Evolutionary conservation across 2,113 vertebrate genomes (phyloP), one percentile per base, ranked within the genome.

Genomic region (Xenopus borealis): DNA sequence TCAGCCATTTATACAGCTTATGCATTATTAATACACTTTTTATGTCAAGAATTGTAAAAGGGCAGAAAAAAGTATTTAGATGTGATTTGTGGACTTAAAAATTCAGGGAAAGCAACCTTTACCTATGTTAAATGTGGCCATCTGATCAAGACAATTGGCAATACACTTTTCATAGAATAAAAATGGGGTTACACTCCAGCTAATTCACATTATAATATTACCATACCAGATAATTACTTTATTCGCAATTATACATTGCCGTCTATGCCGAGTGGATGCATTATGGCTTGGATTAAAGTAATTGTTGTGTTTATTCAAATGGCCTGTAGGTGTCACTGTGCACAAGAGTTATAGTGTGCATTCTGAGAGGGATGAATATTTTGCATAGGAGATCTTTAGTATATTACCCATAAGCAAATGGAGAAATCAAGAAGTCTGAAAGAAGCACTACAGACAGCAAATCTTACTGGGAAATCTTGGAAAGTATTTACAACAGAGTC

Each of bases 21-120:
- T 90, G 78, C 89, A 92, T 90, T 90, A 91, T 87, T 88, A 86
- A 89, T 82, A 83, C 0, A 81, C 76, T 82, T 85, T 84, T 87
- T 85, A 82, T 80, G 69, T 82, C 70, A 81, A 66, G 47, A 64
- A 80, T 79, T 79, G 78, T 69, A 78, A 78, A 81, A 82, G 79
- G 71, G 67, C 62, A 47, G 23, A 10, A n/a, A 71, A 72, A 0
- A 12, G 78, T 14, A 27, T 45, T 79, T 79, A 85, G 81, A 78
- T 84, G 78, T 83, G 65, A 86, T 55, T n/a, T 66, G 50, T 50
- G 30, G 82, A 16, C 64, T 81, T 20, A 86, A 83, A 82, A 52
- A 62, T 3, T 79, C 3, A 80, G 13, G 55, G 66, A 85, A 79
- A 83, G 8, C 71, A 1, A 75, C 20, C 23, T 62, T 68, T 19